Evolutionary conservation across 2,888 invertebrate genomes (phyloP).

Genomic region (Subacronicta megacephala): DNA sequence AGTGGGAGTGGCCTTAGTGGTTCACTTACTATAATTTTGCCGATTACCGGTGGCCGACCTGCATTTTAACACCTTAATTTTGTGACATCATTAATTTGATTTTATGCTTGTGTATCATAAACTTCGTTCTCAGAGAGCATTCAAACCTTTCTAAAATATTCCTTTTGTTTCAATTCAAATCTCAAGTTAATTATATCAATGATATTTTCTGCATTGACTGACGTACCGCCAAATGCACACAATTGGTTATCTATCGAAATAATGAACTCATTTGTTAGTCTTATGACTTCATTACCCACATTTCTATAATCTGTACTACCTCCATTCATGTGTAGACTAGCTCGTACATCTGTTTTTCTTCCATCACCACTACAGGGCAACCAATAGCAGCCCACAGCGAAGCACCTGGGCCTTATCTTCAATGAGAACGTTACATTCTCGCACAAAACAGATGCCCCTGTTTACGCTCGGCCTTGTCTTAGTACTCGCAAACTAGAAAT

Average conservation of each 20-base stretch:
- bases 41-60: not conserved
- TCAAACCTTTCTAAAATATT: no score
- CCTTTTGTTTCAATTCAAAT: no score
- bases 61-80: not conserved
- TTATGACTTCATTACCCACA: not conserved
- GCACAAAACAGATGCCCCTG: slow-evolving; percentile 49
- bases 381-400: slow-evolving; percentile 16
- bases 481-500: slow-evolving; percentile 48
- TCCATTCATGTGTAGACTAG: not conserved
- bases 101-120: no score
- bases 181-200: no score
- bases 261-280: not conserved
- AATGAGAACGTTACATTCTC: slow-evolving; percentile 6
- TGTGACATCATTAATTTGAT: no score
- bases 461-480: slow-evolving; percentile 55
- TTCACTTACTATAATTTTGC: not conserved
- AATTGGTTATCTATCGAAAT: no score
- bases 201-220: no score
- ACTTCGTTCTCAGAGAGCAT: no score
- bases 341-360: slow-evolving; percentile 1
- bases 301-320: not conserved
- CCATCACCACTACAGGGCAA: not conserved
- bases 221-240: no score
- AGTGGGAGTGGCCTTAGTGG: not conserved
- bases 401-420: slow-evolving; percentile 19